Evolutionary conservation across 2,888 invertebrate genomes (phyloP), one percentile per base, ranked within the genome.

Genomic region (Caenorhabditis angaria): DNA sequence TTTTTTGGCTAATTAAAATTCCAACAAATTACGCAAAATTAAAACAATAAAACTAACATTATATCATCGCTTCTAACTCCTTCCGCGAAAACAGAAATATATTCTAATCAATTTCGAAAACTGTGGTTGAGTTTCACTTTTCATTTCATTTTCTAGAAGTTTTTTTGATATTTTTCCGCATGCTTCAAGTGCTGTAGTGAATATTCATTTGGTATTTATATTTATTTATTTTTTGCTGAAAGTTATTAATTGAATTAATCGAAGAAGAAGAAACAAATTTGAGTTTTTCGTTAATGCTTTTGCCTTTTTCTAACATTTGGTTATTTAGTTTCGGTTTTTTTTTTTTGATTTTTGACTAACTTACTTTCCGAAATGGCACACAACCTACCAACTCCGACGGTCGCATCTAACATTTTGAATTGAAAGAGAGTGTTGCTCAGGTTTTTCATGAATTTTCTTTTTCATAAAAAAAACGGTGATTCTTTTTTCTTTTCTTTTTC

Each of bases 141-240:
- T 18, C 14, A 41, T 41, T n/a, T n/a, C n/a, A 41, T 41, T 41
- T 41, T 41, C 18, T 41, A 41, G 41, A 5, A 41, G 41, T 41
- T 41, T 41, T 41, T 14, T 3, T 32, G 6, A 32, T 32, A 32
- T 32, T 8, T 41, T 41, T 41, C 41, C 41, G 41, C 41, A 41
- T 41, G 41, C 41, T 41, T 41, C 41, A 41, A 12, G 41, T 41
- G 18, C 41, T 41, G 41, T 41, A 41, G 41, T 41, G 41, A 41
- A 6, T 41, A 41, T 41, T 41, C 5, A 41, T 32, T 32, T 12
- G 32, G 12, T 32, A 32, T 32, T 32, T 32, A 32, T 32, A 32
- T 32, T 8, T 32, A 32, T 32, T 32, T 12, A n/a, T 32, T 8
- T 32, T 32, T 32, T 32, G 32, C 32, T 32, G 12, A 32, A 8